phyloP scores from a whole-genome alignment of 2,888 invertebrate species.

The Eilema depressum region DNA sequence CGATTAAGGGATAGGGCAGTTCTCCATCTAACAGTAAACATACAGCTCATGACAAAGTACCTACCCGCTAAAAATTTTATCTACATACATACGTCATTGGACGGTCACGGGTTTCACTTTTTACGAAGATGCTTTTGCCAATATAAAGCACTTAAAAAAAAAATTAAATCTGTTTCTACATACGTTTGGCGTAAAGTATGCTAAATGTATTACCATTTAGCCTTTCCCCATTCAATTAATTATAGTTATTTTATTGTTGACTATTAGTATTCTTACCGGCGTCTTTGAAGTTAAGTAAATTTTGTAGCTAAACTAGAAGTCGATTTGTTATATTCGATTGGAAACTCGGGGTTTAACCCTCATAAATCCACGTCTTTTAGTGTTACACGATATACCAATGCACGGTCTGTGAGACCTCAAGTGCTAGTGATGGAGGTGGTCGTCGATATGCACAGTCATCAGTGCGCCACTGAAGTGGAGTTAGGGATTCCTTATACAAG shows the following conservation, averaged over 20 bases:
- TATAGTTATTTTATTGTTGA: slow-evolving; percentile 46
- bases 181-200: slow-evolving; percentile 25
- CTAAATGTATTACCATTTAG: slow-evolving; percentile 31
- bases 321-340: slow-evolving; percentile 27
- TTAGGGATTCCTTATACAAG: no score
- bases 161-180: background rate
- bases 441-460: no score
- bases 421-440: background rate
- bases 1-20: no score
- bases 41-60: no score
- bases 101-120: no score
- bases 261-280: slow-evolving; percentile 35
- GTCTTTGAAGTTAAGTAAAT: slow-evolving; percentile 37
- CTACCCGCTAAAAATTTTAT: background rate
- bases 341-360: slow-evolving; percentile 27
- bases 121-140: no score
- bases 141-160: no score
- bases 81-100: background rate
- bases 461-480: background rate
- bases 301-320: slow-evolving; percentile 27
- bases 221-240: slow-evolving; percentile 45
- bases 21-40: no score
- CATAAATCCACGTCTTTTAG: background rate
- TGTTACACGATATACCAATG: background rate
- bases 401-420: background rate